A percentile compares a stretch with the other conserved stretches of the same genome.
phyloP scores from a whole-genome alignment of 2,797 vertebrate genomes.

The Pterois miles region DNA sequence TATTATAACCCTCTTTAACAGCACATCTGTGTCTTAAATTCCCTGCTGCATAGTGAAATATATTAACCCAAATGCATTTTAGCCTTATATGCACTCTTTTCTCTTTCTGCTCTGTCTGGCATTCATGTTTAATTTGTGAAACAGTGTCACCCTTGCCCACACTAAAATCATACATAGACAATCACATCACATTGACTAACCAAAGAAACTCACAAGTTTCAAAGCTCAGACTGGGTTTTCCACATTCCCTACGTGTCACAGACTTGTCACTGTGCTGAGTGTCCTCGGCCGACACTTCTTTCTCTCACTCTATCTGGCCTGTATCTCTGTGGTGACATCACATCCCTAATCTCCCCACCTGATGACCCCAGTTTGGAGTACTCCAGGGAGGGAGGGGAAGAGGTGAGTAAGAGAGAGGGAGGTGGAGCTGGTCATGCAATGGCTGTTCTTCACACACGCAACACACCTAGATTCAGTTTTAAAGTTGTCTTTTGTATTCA shows the following conservation, averaged over 20 bases:
- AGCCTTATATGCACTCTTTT: not conserved
- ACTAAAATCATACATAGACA: slow-evolving; percentile 2
- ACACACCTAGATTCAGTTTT: slow-evolving; percentile 35
- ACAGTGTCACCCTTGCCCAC: not conserved
- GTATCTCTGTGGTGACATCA: slow-evolving; percentile 30
- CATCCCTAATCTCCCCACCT: slow-evolving; percentile 36
- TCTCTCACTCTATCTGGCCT: slow-evolving; percentile 3
- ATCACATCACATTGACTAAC: slow-evolving; percentile 2
- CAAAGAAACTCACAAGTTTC: slow-evolving; percentile 17
- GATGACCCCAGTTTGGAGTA: slow-evolving; percentile 21
- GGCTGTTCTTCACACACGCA: slow-evolving; percentile 17
- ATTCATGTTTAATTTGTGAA: slow-evolving; percentile 9
- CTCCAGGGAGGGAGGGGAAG: slow-evolving; percentile 11
- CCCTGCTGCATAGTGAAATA: not conserved
- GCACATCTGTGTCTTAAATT: slow-evolving; percentile 10
- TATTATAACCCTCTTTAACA: slow-evolving; percentile 16
- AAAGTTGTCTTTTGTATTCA: slow-evolving; percentile 37
- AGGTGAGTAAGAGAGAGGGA: slow-evolving; percentile 31
- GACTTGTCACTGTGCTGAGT: slow-evolving; percentile 23
- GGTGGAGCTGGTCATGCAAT: slow-evolving; percentile 16
- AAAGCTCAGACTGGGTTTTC: slow-evolving; percentile 6
- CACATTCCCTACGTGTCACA: slow-evolving; percentile 31
- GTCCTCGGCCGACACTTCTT: slow-evolving; percentile 10
- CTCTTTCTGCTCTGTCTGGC: not conserved
- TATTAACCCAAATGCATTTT: not conserved